Percentiles rank a stretch among this genome's conserved stretches.
These are phyloP conservation scores for Clupea harengus DNA, from an alignment of 2,113 vertebrate species.

Conservation along the genomic window DNA sequence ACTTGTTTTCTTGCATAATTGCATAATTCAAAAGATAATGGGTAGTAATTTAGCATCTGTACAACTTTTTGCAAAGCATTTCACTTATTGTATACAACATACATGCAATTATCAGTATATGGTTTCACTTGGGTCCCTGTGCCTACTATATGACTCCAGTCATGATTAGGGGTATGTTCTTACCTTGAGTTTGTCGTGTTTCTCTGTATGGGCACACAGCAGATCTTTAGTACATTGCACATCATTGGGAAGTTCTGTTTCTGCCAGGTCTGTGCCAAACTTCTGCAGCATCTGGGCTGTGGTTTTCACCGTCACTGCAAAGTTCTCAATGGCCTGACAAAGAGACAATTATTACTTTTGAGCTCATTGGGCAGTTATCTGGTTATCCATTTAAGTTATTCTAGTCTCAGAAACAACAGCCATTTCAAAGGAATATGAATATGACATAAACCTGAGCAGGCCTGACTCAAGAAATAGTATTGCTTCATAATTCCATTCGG, in stretches of 20 bases:
- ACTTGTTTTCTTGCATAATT: too few relatives aligned
- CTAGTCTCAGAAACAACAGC: neutral
- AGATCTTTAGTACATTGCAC: constrained; percentile 86
- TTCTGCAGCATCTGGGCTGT: constrained; percentile 89
- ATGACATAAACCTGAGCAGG: neutral
- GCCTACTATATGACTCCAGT: neutral
- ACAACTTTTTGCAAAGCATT: too few relatives aligned
- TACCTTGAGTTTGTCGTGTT: constrained; percentile 83
- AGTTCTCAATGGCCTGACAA: constrained; percentile 89
- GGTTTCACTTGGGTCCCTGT: neutral
- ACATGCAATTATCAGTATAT: too few relatives aligned
- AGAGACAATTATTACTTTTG: constrained; percentile 24
- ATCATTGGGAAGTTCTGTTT: constrained; percentile 86
- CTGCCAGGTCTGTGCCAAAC: constrained; percentile 83
- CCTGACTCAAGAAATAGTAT: neutral
- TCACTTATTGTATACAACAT: too few relatives aligned
- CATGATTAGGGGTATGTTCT: neutral
- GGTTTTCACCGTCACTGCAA: constrained; percentile 90
- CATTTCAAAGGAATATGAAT: neutral
- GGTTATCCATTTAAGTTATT: neutral
- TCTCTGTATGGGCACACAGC: constrained; percentile 77
- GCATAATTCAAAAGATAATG: too few relatives aligned
- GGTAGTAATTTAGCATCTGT: too few relatives aligned
- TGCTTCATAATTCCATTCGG: neutral
- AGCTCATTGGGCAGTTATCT: neutral